phyloP scores from a whole-genome alignment of 2,797 vertebrate genomes.

The Sciurus vulgaris region DNA sequence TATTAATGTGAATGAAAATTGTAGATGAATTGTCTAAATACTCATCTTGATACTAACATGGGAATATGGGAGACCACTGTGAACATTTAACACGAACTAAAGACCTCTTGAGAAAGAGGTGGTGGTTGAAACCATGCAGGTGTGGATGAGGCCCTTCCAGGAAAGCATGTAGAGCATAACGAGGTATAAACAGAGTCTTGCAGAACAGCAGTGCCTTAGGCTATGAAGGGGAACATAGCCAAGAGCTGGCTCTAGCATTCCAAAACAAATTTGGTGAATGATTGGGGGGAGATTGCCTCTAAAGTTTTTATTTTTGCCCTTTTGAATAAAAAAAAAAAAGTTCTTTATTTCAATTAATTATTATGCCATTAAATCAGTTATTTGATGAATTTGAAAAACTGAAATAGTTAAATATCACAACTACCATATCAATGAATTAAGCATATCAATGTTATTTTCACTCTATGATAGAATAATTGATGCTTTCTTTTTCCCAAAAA shows the following conservation, averaged over 20 bases:
- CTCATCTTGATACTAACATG: not conserved
- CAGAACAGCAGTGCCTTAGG: not conserved
- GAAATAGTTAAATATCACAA: not conserved
- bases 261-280: not conserved
- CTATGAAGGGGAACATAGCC: not conserved
- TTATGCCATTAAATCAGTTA: not conserved
- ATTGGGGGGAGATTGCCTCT: not conserved
- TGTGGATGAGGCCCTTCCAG: not conserved
- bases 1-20: not conserved
- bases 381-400: not conserved
- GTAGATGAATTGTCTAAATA: not conserved
- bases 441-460: not conserved
- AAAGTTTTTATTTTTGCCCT: not conserved
- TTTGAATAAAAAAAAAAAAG: not conserved
- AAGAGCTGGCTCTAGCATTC: not conserved
- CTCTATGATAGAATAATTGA: not conserved
- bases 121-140: not conserved
- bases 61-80: not conserved
- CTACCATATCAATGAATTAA: not conserved
- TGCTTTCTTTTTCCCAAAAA: not conserved
- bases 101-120: not conserved
- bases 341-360: not conserved
- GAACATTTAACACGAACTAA: not conserved
- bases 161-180: not conserved
- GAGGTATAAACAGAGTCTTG: not conserved